Evolutionary conservation across 2,113 vertebrate species (phyloP), one percentile per base, ranked within the genome.

Genomic region (Gymnogyps californianus): DNA sequence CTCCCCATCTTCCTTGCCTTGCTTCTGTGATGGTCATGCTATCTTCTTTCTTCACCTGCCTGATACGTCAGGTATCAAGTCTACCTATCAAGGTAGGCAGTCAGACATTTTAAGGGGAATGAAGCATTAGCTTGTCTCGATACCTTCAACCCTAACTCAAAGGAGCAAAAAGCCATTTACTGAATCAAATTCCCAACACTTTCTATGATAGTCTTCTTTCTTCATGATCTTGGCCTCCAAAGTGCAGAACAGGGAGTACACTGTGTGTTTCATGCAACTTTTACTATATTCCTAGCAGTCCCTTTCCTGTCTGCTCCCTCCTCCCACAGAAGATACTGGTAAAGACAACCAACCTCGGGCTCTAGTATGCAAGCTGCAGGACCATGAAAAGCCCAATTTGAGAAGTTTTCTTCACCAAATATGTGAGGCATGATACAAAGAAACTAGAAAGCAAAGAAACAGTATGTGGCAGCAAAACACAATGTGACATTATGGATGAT

Each of bases 261-360:
- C 12, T 1, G 0, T 16, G 9, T 31, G 26, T 34, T 75, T 32
- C 28, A 17, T 0, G 1, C 75, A 24, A 26, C 0, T 1, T 46
- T 38, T 2, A 32, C 12, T 11, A 10, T 8, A 31, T 13, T 19
- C 16, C 25, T 21, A 54, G 26, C 29, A 59, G 49, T 14, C 28
- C 42, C n/a, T 25, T 8, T 57, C 31, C 75, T 17, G 24, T 19
- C 65, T 46, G 42, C 11, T 55, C 57, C 62, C 52, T 55, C 52
- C 49, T 76, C 62, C 58, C 67, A 4, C 9, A 17, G 16, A 32
- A 59, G 18, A 36, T 14, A 21, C 0, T 12, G 7, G 29, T 15
- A 71, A 85, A 54, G 9, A 49, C 52, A 66, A 28, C 8, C 38
- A 61, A 26, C 8, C 59, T 65, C 46, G 51, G 22, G 42, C 14